These are phyloP conservation scores for Enoplosus armatus DNA, from an alignment of 2,797 vertebrate genomes.

Conservation along the genomic window DNA sequence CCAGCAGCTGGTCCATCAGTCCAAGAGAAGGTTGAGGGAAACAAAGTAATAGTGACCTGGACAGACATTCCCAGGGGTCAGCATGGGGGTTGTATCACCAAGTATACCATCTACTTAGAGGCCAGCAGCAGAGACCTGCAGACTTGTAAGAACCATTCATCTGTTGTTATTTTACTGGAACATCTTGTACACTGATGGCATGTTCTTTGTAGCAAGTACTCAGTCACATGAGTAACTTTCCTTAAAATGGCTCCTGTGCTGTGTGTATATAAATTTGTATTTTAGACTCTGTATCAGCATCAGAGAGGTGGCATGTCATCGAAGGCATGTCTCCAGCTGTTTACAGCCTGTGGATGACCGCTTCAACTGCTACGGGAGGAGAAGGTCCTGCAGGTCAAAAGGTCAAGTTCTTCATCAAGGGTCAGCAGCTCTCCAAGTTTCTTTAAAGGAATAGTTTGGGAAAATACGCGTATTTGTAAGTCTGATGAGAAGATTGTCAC, in stretches of 20 bases:
- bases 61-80: constrained; percentile 74
- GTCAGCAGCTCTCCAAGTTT: constrained; percentile 54
- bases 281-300: constrained; percentile 47
- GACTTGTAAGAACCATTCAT: constrained; percentile 44
- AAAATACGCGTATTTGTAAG: background rate
- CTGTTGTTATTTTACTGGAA: background rate
- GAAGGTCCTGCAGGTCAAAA: constrained; percentile 80
- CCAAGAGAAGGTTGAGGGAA: constrained; percentile 20
- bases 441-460: background rate
- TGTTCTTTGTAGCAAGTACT: background rate
- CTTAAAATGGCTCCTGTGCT: background rate
- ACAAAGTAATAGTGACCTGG: constrained; percentile 85
- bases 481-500: background rate
- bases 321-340: constrained; percentile 50
- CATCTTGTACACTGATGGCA: background rate
- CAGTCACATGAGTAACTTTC: background rate
- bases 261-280: constrained; percentile 9
- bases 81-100: constrained; percentile 87
- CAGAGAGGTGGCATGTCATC: constrained; percentile 27
- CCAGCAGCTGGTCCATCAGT: constrained; percentile 81
- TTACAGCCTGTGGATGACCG: constrained; percentile 89
- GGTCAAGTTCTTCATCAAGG: constrained; percentile 60
- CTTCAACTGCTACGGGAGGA: constrained; percentile 85
- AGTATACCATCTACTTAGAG: constrained; percentile 85
- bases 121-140: accelerated